Conservation (phyloP, 92 coral and sea anemone genomes). For the Parazoanthus atlanticus region DNA sequence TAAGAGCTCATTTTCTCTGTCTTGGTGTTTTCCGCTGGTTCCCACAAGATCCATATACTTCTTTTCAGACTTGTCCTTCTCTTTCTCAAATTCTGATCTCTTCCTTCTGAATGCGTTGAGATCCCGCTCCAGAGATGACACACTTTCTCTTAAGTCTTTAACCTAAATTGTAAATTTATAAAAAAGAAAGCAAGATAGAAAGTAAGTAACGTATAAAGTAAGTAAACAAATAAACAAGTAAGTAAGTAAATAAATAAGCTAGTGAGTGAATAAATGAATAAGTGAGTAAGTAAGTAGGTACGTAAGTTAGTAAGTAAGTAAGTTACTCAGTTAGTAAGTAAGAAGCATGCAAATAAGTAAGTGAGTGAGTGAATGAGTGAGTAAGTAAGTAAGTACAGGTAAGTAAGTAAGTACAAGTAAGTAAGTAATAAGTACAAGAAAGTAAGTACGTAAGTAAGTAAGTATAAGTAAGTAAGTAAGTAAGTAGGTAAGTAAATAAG, state of each 20-base stretch:
- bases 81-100: slow-evolving; percentile 40
- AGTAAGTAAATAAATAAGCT: no score
- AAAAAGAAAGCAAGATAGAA: no score
- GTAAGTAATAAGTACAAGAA: neutral
- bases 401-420: neutral
- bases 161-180: neutral
- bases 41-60: slow-evolving; percentile 35
- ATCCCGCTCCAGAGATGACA: slow-evolving; percentile 25
- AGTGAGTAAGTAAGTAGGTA: no score
- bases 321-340: neutral
- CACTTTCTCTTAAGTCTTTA: slow-evolving; percentile 19
- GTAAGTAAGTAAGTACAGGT: no score
- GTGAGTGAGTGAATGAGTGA: neutral
- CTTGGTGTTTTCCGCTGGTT: slow-evolving; percentile 17
- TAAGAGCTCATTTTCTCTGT: slow-evolving; percentile 43
- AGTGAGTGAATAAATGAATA: no score
- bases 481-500: neutral
- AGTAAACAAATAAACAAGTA: no score
- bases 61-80: slow-evolving; percentile 35
- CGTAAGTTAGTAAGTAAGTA: neutral
- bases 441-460: neutral
- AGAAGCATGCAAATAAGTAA: no score
- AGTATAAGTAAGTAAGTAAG: neutral
- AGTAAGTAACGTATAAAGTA: no score
- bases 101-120: slow-evolving; percentile 32